A percentile compares a stretch with the other conserved stretches of the same genome.
phyloP scores from a whole-genome alignment of 2,888 invertebrate genomes.

The Oegoconia quadripuncta region DNA sequence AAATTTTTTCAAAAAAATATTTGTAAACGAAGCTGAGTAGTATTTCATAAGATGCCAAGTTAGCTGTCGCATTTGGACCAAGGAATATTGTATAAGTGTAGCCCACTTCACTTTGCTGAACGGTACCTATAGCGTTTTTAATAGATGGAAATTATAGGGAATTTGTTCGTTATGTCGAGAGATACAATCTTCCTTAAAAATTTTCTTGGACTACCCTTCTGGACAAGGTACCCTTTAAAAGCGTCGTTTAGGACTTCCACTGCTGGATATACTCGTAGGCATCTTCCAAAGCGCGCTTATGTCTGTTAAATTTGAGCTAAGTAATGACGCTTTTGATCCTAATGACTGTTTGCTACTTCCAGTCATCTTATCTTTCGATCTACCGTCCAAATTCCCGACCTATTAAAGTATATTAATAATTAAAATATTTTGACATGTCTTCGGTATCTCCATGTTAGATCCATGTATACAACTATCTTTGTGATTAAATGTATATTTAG shows the following conservation, averaged over 20 bases:
- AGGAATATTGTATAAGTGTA: constrained; percentile 67
- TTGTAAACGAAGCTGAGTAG: constrained; percentile 42
- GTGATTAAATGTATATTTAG: constrained; percentile 60
- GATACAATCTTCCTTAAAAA: neutral
- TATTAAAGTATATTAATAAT: constrained; percentile 13
- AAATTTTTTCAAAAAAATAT: constrained; percentile 30
- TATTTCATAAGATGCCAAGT: constrained; percentile 73
- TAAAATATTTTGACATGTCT: constrained; percentile 60
- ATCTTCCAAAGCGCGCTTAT: too few relatives aligned
- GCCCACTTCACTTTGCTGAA: constrained; percentile 66
- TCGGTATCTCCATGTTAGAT: constrained; percentile 61
- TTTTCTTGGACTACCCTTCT: too few relatives aligned
- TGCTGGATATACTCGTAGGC: too few relatives aligned
- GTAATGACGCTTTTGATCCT: too few relatives aligned
- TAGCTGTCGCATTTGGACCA: constrained; percentile 72
- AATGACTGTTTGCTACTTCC: too few relatives aligned
- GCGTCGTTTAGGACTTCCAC: too few relatives aligned
- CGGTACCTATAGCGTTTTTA: constrained; percentile 55
- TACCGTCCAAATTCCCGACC: neutral
- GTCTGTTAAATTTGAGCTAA: too few relatives aligned
- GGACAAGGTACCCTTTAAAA: too few relatives aligned
- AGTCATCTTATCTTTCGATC: neutral
- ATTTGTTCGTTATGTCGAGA: neutral
- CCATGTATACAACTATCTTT: constrained; percentile 67
- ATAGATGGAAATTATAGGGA: constrained; percentile 26